Percentiles rank a stretch among this genome's conserved stretches.
Conservation (phyloP, 1,140 invertebrate species). For the Caenorhabditis tropicalis region DNA sequence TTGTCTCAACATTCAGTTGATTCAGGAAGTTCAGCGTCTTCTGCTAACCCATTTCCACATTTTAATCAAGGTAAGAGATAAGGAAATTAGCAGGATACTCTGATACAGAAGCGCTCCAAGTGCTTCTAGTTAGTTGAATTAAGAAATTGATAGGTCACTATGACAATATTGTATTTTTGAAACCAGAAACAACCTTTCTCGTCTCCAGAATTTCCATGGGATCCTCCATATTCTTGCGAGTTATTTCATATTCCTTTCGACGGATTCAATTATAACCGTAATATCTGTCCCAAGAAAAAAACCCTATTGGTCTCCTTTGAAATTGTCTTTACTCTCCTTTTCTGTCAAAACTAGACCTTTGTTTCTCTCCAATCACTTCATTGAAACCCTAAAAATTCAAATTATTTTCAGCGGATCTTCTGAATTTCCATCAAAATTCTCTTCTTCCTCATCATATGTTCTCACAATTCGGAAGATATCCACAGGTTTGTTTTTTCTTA, state of each 20-base stretch:
- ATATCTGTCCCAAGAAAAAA: too few species aligned
- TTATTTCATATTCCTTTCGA: too few species aligned
- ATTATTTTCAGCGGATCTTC: constrained; percentile 14
- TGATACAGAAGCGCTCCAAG: not conserved
- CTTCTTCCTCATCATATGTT: constrained; percentile 25
- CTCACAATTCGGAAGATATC: constrained; percentile 39
- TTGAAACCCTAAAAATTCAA: not conserved
- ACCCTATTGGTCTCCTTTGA: too few species aligned
- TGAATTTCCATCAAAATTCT: constrained; percentile 28
- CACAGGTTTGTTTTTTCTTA: not conserved
- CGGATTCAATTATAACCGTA: too few species aligned
- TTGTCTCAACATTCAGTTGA: constrained; percentile 13
- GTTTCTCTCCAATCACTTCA: not conserved
- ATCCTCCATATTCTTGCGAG: too few species aligned
- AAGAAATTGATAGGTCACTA: too few species aligned
- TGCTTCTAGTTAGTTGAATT: too few species aligned
- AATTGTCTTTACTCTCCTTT: not conserved
- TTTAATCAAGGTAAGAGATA: constrained; percentile 25
- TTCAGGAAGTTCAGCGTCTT: not conserved
- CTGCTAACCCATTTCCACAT: constrained; percentile 2
- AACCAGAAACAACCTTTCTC: too few species aligned
- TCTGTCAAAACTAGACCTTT: too few species aligned
- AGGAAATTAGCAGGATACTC: too few species aligned
- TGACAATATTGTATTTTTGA: too few species aligned
- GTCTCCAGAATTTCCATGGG: too few species aligned